Conservation (phyloP, 1,140 invertebrate species). For the Aphelenchoides fujianensis region DNA sequence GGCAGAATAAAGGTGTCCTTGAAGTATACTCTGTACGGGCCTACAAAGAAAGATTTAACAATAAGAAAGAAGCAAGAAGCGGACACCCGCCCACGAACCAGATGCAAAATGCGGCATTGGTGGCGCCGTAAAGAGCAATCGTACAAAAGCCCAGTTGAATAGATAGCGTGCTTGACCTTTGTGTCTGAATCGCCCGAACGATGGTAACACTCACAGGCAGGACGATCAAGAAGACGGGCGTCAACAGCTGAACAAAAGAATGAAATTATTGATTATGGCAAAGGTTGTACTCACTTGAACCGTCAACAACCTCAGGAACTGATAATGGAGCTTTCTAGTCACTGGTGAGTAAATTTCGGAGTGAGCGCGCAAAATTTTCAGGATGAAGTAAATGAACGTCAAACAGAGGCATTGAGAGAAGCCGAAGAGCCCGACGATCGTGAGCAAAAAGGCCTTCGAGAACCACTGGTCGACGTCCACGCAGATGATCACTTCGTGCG, state of each 20-base stretch:
- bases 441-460: background rate
- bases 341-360: background rate
- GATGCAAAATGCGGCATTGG: background rate
- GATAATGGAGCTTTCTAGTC: background rate
- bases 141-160: background rate
- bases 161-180: background rate
- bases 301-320: background rate
- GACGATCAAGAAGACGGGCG: background rate
- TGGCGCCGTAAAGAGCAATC: background rate
- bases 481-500: background rate
- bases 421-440: background rate
- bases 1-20: background rate
- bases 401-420: background rate
- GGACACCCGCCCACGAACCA: background rate
- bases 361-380: background rate
- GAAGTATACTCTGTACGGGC: background rate
- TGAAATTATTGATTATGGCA: background rate
- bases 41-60: background rate
- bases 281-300: background rate
- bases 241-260: background rate
- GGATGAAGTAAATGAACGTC: background rate
- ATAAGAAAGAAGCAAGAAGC: background rate
- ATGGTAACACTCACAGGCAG: background rate
- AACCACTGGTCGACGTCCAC: background rate
- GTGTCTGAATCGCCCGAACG: background rate